Evolutionary conservation across 2,797 vertebrate species (phyloP), one percentile per base, ranked within the genome.

Genomic region (Muscicapa comitata): DNA sequence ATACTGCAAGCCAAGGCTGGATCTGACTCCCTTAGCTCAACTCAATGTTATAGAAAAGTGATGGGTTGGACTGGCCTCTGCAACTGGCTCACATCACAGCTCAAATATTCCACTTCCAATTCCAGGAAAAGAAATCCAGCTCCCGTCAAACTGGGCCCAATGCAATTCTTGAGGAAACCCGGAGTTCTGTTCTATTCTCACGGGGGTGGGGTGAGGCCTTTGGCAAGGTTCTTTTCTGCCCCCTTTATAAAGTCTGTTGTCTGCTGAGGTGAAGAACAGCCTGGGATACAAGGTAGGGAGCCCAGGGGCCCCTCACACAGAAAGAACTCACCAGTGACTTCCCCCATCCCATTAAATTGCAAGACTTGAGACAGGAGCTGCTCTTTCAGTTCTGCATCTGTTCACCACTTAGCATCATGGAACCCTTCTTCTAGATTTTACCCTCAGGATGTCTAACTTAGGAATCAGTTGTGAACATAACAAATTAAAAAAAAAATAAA

Each of bases 31-130:
- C 33, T 38, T 5, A 53, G 57, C 72, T 61, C 48, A 58, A 8
- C 7, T 16, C 48, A 38, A 48, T 1, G 1, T 14, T 35, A 15
- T 0, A 33, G 7, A 55, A 48, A 35, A 24, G 53, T 5, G 25
- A 61, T 11, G 13, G 3, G 17, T 7, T 58, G 29, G 18, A 55
- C 65, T 43, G 40, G 51, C 19, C 59, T 57, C 66, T 33, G 37
- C 31, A 68, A 8, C 23, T 24, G 58, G 26, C 57, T 55, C 62
- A 20, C 50, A 35, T 9, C 48, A 38, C 51, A 80, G 29, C 5
- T 25, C n/a, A 31, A 80, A 86, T 12, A 77, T 20, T 35, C 55
- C 23, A n/a, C 29, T 42, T 48, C 53, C 31, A 37, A 2, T 25
- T 43, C 24, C 38, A 74, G 47, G 25, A 35, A 51, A 42, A 66